Base-by-base conservation (phyloP, 2,113 vertebrate species). In the Entomyzon cyanotis region DNA sequence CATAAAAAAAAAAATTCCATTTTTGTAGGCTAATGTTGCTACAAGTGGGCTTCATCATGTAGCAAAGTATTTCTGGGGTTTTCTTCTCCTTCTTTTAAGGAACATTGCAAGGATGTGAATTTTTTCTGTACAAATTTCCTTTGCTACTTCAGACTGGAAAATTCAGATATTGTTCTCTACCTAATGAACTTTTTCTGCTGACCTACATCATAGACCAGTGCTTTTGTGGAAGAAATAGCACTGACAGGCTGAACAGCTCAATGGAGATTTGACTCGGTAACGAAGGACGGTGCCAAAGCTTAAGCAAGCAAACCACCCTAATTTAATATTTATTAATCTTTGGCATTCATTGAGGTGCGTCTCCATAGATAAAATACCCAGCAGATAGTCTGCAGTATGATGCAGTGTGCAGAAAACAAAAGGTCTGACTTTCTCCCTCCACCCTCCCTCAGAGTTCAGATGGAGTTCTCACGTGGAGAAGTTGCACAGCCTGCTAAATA, bases 261-360 rank as follows among this genome's bases (percentile, higher is more conserved):
- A 4, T 53, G 56, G 80, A 68, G 69, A 85, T 87, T 82, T 79
- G 81, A 89, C 62, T 89, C 15, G 3, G 50, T 83, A 93, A 73
- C 12, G 4, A 65, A 93, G 68, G 33, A 60, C 4, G 2, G 21
- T 80, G 67, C 63, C 71, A 81, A 93, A 63, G 64, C 73, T 87
- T 70, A 84, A 96, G 80, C 67, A 94, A 85, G 87, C 49, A 79
- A 78, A 79, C 78, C 70, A 44, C 70, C 46, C 75, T 94, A 52
- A 78, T 89, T 80, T 80, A 95, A 88, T 95, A 91, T 91, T 89
- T 90, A 84, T 81, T 78, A 83, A 33, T 75, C 80, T 83, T 85
- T 89, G 93, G 77, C 91, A 52, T 92, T 93, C 75, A 46, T 27
- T 53, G 80, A 78, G 24, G 39, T 89, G 75, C 23, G 2, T 90